Percentiles rank a stretch among this genome's conserved stretches.
phyloP scores from a whole-genome alignment of 2,888 invertebrate genomes.

The Andrena fulva region DNA sequence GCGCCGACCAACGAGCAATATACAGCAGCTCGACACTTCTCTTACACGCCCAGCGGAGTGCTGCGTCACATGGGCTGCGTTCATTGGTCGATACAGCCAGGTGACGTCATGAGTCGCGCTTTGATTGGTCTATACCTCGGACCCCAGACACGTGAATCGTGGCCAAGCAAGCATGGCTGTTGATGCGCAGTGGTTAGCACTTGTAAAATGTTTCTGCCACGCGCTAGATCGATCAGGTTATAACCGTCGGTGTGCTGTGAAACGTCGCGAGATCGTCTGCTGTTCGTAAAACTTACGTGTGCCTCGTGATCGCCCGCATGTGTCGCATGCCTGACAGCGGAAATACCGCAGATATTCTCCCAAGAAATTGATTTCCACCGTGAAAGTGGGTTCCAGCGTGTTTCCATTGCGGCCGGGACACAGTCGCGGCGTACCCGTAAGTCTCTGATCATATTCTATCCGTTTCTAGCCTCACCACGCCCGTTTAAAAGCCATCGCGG shows the following conservation, averaged over 20 bases:
- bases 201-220: slow-evolving; percentile 84
- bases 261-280: slow-evolving; percentile 66
- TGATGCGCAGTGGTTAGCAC: slow-evolving; percentile 85
- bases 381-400: slow-evolving; percentile 68
- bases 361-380: slow-evolving; percentile 68
- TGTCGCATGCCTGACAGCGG: slow-evolving; percentile 51
- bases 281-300: slow-evolving; percentile 52
- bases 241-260: slow-evolving; percentile 76
- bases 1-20: slow-evolving; percentile 64
- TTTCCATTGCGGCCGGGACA: slow-evolving; percentile 70
- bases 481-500: slow-evolving; percentile 68
- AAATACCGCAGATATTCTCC: slow-evolving; percentile 53
- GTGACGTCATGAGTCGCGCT: slow-evolving; percentile 83
- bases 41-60: slow-evolving; percentile 80
- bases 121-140: slow-evolving; percentile 82
- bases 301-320: slow-evolving; percentile 47
- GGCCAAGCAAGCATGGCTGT: slow-evolving; percentile 85
- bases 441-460: slow-evolving; percentile 52
- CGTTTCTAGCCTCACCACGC: slow-evolving; percentile 69
- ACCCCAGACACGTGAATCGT: slow-evolving; percentile 85
- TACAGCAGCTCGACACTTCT: slow-evolving; percentile 72
- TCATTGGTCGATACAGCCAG: slow-evolving; percentile 85
- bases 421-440: slow-evolving; percentile 63
- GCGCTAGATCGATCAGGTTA: slow-evolving; percentile 84
- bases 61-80: slow-evolving; percentile 85